phyloP scores from a whole-genome alignment of 2,888 invertebrate genomes.

The Dolichomitus sp. region DNA sequence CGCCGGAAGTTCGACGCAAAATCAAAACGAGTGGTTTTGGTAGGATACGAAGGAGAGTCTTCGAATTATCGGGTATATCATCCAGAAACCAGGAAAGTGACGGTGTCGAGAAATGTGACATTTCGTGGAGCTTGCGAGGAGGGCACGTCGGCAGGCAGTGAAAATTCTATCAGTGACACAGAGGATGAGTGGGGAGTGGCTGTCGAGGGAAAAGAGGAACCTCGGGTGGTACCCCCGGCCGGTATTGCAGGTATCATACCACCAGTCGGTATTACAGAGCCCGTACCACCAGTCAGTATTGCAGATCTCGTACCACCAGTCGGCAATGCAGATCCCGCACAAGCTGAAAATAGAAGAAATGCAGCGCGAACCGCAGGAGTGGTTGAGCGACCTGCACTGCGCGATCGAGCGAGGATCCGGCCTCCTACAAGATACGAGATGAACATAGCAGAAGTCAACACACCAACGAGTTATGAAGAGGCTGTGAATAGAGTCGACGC shows the following conservation, averaged over 20 bases:
- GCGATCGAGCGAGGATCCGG: constrained; percentile 3
- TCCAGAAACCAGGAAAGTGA: background rate
- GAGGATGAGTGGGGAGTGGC: background rate
- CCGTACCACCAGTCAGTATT: no score
- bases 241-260: background rate
- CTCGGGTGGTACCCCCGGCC: background rate
- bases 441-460: background rate
- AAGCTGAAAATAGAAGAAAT: no score
- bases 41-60: constrained; percentile 64
- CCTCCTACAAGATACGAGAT: background rate
- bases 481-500: background rate
- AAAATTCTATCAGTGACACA: background rate
- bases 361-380: no score
- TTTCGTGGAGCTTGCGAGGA: background rate
- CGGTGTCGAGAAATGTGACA: background rate
- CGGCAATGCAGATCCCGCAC: background rate
- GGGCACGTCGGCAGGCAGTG: background rate
- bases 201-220: background rate
- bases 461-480: background rate
- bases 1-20: constrained; percentile 64
- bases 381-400: background rate
- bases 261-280: background rate
- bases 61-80: constrained; percentile 46
- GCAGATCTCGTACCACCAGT: no score
- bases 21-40: constrained; percentile 64